A percentile compares a stretch with the other conserved stretches of the same genome.
Evolutionary conservation across 2,113 vertebrate genomes (phyloP).

Genomic region (Crotophaga sulcirostris): DNA sequence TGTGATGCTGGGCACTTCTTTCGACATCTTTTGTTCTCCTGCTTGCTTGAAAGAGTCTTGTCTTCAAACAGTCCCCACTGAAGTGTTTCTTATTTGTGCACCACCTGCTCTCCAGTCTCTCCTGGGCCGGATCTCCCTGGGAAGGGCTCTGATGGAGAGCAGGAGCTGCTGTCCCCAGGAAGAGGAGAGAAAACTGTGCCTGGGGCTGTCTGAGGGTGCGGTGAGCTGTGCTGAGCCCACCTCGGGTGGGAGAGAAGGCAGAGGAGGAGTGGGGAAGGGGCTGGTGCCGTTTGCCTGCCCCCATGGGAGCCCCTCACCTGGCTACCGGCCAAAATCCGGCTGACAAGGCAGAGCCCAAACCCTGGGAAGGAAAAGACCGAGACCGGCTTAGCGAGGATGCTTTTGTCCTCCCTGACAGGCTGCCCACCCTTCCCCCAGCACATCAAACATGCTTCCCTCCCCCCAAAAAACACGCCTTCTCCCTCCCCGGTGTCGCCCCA

Average conservation of each 20-base stretch:
- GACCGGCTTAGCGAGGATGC: neutral
- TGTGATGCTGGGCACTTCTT: constrained; percentile 42
- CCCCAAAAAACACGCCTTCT: neutral
- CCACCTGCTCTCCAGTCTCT: neutral
- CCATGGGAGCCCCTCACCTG: neutral
- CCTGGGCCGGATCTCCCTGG: neutral
- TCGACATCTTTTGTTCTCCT: neutral
- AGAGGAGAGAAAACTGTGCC: neutral
- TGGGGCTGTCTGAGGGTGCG: accelerated
- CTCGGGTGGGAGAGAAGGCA: neutral
- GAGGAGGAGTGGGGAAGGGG: neutral
- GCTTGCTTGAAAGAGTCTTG: constrained; percentile 28
- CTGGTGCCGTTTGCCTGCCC: neutral
- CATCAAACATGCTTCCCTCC: neutral
- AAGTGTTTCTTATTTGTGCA: constrained; percentile 37
- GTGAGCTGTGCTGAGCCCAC: accelerated
- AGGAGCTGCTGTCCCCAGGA: neutral
- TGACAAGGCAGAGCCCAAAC: neutral
- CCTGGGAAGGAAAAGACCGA: neutral
- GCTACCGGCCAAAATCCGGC: neutral
- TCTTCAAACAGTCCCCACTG: constrained; percentile 30
- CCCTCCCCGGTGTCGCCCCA: neutral
- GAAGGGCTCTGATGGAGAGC: neutral
- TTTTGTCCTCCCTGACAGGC: constrained; percentile 39
- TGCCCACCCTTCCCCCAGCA: neutral